Evolutionary conservation across 2,888 invertebrate species (phyloP), one percentile per base, ranked within the genome.

Genomic region (Metopia argyrocephala): DNA sequence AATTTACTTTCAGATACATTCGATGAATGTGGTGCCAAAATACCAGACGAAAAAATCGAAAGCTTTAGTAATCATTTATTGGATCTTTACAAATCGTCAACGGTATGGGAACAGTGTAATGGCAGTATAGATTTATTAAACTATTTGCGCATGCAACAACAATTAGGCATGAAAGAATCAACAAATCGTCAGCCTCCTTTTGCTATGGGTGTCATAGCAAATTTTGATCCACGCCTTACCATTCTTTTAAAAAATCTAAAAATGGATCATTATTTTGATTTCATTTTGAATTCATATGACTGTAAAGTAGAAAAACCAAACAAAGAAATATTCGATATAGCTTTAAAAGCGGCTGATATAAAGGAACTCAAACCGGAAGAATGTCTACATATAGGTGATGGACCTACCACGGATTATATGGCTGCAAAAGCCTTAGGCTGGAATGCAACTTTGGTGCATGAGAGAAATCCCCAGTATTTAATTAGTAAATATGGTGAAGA

Each of bases 311-410:
- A 93, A 85, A 98, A 98, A 88, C 97, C 98, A 0, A 92, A 94
- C 87, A 87, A 91, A 48, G 91, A 91, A 79, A 96, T 97, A 85
- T 98, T 96, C 87, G 85, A 92, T 82, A 87, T 91, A 86, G 95
- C 95, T 25, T 88, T 94, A 86, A 85, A 91, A 38, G 86, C 86
- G 70, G 92, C 93, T 6, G 89, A 91, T 12, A 83, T 91, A 23
- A 73, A 86, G 3, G 82, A 89, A 52, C 85, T 93, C 0, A 87
- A 90, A 68, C 92, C 95, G 0, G 87, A 91, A 0, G 93, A 96
- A 85, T 94, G 95, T 69, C 88, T 97, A 3, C 98, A 98, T 87
- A 92, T 98, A 64, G 97, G 98, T 1, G 96, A 98, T 90, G 93
- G 94, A 83, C 87, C 94, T 2, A 90, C 92, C 31, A 92, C 94